phyloP scores from a whole-genome alignment of 2,797 vertebrate species.

The Lithobates pipiens region DNA sequence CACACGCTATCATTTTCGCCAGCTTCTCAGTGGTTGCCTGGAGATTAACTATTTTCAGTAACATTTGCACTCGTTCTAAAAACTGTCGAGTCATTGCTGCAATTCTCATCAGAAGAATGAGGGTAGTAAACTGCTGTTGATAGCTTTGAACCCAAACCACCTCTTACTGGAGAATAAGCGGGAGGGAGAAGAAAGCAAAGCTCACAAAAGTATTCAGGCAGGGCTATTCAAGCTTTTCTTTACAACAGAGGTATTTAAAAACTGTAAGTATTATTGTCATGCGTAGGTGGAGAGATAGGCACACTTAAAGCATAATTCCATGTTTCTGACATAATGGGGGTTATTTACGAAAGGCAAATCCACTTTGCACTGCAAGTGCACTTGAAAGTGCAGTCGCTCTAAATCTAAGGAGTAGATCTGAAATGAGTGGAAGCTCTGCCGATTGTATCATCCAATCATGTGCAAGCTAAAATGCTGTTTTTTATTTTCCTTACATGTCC shows the following conservation, averaged over 20 bases:
- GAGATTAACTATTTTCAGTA: slow-evolving; percentile 4
- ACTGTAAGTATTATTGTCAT: neutral
- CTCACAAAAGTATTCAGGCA: neutral
- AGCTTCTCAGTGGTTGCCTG: neutral
- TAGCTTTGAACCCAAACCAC: neutral
- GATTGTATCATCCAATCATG: no score
- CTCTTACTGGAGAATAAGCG: neutral
- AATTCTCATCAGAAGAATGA: neutral
- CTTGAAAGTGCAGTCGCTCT: no score
- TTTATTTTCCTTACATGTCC: no score
- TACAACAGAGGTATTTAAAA: neutral
- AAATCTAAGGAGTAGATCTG: no score
- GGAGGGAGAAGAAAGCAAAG: neutral
- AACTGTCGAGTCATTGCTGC: slow-evolving; percentile 16
- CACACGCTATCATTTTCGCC: no score
- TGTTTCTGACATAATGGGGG: neutral
- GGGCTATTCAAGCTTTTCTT: neutral
- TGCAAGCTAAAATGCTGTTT: no score
- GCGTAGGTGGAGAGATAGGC: neutral
- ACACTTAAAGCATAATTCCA: neutral
- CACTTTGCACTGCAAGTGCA: no score
- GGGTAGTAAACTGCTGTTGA: slow-evolving; percentile 1
- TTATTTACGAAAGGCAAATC: no score
- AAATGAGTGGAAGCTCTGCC: no score
- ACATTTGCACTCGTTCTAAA: slow-evolving; percentile 1